phyloP scores from a whole-genome alignment of 2,888 invertebrate species.

The Lycia hirtaria region DNA sequence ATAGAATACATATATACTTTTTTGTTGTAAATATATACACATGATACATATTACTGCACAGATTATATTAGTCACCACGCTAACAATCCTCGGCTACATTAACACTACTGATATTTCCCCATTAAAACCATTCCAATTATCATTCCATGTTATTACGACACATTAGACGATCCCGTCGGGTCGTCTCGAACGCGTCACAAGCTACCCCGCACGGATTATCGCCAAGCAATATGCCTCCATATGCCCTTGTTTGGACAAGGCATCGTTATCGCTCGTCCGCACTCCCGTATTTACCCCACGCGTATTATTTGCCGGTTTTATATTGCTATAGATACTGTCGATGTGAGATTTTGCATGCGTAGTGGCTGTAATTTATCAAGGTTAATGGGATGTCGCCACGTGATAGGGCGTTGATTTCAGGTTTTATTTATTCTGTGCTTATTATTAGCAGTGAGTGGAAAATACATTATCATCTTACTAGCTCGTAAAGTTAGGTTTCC shows the following conservation, averaged over 20 bases:
- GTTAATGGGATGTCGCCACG: background rate
- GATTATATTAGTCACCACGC: background rate
- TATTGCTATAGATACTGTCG: conserved; percentile 25
- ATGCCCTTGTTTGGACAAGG: conserved; percentile 56
- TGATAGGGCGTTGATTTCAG: background rate
- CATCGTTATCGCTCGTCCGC: conserved; percentile 56
- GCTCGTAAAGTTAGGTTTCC: no score
- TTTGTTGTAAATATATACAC: no score
- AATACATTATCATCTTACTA: no score
- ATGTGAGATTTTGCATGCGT: conserved; percentile 25
- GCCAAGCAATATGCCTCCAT: conserved; percentile 55
- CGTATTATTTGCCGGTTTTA: conserved; percentile 37
- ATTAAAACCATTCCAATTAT: conserved; percentile 18
- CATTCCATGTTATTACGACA: conserved; percentile 24
- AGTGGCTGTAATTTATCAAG: background rate
- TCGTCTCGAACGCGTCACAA: conserved; percentile 57
- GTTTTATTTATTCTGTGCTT: background rate
- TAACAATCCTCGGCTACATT: conserved; percentile 7
- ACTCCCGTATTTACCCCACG: conserved; percentile 58
- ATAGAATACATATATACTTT: no score
- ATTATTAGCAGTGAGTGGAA: background rate
- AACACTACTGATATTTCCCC: background rate
- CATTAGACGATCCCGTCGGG: conserved; percentile 30
- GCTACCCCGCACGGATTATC: conserved; percentile 59
- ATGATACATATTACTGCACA: no score